Evolutionary conservation across 2,113 vertebrate genomes (phyloP), one percentile per base, ranked within the genome.

Genomic region (Salvator merianae): DNA sequence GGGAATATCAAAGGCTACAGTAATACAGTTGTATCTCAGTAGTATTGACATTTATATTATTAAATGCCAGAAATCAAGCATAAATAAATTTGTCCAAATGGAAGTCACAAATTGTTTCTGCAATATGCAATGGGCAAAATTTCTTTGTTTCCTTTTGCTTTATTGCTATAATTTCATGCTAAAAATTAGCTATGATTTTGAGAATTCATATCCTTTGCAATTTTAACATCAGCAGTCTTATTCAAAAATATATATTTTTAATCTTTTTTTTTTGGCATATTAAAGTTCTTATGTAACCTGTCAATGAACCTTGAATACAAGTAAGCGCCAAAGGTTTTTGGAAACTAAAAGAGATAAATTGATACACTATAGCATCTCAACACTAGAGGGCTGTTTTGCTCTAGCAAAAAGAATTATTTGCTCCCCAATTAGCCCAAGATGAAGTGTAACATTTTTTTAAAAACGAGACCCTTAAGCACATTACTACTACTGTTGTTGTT

Each of bases 381-480:
- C 85, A 86, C 85, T 83, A 86, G 85, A 38, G 80, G 85, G 85
- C 85, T 73, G 85, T 65, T 86, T 63, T 78, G 75, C 68, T 82
- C 68, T 82, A 82, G 55, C 55, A 65, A 78, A 53, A 20, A 13
- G 26, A 38, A 63, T 83, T 82, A 26, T 18, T 53, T 14, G 8
- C 68, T 40, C 77, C 50, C 28, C 66, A 24, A 38, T 43, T 50
- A 74, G 77, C 16, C 40, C 59, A 53, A 34, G 34, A 81, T 59
- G 40, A 72, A 79, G 62, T 66, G 26, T 38, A 7, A 36, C 53
- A n/a, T 28, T 43, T 77, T 62, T 77, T 55, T 66, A 24, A 70
- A 12, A 28, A 32, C 3, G 7, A 1, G 38, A 43, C 38, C 70
- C 74, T 59, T 16, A 59, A 16, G 20, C 50, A 53, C 16, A 53